A percentile compares a stretch with the other conserved stretches of the same genome.
These are phyloP conservation scores for Hirtodrosophila alboralis DNA, from an alignment of 2,888 invertebrate genomes.

Conservation along the genomic window DNA sequence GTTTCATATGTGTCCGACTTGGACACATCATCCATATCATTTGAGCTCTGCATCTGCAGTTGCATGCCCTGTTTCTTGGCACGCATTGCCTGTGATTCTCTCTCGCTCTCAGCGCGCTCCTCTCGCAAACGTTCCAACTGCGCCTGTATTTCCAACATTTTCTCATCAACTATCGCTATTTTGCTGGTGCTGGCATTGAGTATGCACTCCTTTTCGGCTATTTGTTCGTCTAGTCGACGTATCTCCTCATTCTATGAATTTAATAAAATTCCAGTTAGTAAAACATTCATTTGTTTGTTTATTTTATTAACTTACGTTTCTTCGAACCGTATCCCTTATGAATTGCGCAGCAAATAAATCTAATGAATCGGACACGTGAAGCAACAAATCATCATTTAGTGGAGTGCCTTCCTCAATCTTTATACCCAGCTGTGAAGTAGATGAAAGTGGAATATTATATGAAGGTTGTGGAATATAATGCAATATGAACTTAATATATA, in stretches of 20 bases:
- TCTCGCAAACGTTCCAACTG: conserved; percentile 86
- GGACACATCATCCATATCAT: conserved; percentile 75
- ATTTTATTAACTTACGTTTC: conserved; percentile 87
- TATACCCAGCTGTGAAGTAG: conserved; percentile 85
- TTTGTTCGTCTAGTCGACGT: conserved; percentile 88
- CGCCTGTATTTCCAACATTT: conserved; percentile 88
- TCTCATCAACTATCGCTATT: conserved; percentile 89
- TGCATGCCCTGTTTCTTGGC: conserved; percentile 85
- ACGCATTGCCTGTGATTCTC: conserved; percentile 62
- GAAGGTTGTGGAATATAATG: background rate
- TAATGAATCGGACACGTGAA: conserved; percentile 88
- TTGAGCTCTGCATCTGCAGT: conserved; percentile 85
- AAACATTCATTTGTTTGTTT: fast-evolving
- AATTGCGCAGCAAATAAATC: conserved; percentile 87
- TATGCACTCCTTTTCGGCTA: conserved; percentile 85
- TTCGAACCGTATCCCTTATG: conserved; percentile 88
- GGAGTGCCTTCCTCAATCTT: conserved; percentile 85
- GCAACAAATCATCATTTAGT: conserved; percentile 87
- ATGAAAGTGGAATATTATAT: too few relatives aligned
- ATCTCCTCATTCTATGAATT: conserved; percentile 88
- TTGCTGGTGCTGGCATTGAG: conserved; percentile 87
- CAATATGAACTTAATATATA: too few relatives aligned
- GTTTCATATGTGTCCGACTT: conserved; percentile 83
- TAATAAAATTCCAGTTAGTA: background rate
- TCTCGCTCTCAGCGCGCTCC: conserved; percentile 70